Conservation (phyloP, 2,113 vertebrate genomes). For the Empidonax alnorum region DNA sequence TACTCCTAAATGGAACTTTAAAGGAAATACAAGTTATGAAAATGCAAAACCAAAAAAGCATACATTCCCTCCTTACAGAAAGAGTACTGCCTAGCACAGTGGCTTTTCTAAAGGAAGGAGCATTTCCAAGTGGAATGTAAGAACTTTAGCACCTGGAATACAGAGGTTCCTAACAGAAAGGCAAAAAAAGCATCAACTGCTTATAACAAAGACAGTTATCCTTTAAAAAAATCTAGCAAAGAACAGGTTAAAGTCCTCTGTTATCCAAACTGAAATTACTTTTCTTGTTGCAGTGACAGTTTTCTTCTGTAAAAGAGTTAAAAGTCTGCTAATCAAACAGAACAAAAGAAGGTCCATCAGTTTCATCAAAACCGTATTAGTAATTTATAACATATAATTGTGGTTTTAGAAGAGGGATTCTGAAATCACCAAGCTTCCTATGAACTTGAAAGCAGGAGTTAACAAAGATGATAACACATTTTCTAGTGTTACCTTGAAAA, state of each 20-base stretch:
- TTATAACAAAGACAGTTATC: background rate
- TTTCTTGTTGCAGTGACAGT: background rate
- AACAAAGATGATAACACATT: background rate
- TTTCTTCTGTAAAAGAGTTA: background rate
- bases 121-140: background rate
- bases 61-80: background rate
- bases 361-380: background rate
- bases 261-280: background rate
- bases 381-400: background rate
- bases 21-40: background rate
- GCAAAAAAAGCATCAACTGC: background rate
- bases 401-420: background rate
- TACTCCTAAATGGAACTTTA: background rate
- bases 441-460: background rate
- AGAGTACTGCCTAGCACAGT: background rate
- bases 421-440: background rate
- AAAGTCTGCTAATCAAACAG: background rate
- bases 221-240: background rate
- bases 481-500: background rate
- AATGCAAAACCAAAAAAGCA: background rate
- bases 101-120: background rate
- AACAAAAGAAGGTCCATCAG: background rate
- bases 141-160: background rate
- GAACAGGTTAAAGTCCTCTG: background rate
- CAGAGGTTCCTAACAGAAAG: background rate